Evolutionary conservation across 2,113 vertebrate species (phyloP), one percentile per base, ranked within the genome.

Genomic region (Nesogale talazaci): DNA sequence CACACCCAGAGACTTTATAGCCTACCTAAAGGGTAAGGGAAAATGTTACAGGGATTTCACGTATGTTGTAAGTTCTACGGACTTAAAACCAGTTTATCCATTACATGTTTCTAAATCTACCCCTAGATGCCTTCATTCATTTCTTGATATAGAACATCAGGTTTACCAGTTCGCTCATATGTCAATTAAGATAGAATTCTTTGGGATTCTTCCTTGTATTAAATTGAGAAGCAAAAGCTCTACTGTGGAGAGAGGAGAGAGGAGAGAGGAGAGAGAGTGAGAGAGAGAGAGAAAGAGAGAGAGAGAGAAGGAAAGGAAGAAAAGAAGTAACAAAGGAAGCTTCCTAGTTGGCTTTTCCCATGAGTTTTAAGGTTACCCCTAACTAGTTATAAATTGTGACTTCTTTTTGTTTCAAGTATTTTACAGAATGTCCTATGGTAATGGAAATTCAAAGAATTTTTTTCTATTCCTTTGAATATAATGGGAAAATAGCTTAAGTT

Each of bases 401-500:
- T 75, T 92, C 38, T 78, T 93, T 91, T 85, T 83, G 17, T 40
- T 85, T 90, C 56, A 76, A 10, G 2, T 78, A 77, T 93, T 93
- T 90, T 67, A 84, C 31, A 89, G 74, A 92, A 56, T 78, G 61
- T 86, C 65, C 56, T 87, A 72, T 91, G 38, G 20, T 86, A 92
- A 70, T 79, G 76, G 85, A 86, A 89, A 93, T 83, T 31, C 31
- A 57, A 38, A 89, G 38, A 36, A 83, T 89, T 94, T 93, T 90
- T 94, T 94, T 70, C 31, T 89, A 59, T 89, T 96, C 34, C 65
- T 70, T 93, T 84, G 19, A 81, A 76, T 25, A 56, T 75, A 91
- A 76, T 72, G 74, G 56, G 76, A 93, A 93, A 92, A 90, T 89
- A 90, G 74, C 34, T 61, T 78, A 89, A 94, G 78, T 75, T 88